These are phyloP conservation scores for Herminia tarsipennalis DNA, from an alignment of 2,888 invertebrate genomes.

Conservation along the genomic window DNA sequence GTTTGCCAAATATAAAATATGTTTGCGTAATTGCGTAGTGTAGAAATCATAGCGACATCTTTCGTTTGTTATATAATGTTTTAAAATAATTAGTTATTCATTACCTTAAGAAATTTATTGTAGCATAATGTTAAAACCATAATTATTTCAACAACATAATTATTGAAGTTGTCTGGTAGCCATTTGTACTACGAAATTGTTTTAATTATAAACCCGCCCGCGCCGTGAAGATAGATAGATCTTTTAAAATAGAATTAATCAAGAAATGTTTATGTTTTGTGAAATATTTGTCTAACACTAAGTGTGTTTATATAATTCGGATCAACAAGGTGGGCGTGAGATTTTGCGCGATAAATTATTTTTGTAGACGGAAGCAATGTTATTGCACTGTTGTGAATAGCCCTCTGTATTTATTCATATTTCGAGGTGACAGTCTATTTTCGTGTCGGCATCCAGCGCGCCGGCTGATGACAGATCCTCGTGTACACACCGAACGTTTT, in stretches of 20 bases:
- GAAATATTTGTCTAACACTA: background rate
- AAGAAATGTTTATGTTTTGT: background rate
- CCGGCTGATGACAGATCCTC: conserved; percentile 48
- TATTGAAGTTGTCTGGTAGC: too few relatives aligned
- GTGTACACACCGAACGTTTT: conserved; percentile 37
- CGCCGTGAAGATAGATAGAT: too few relatives aligned
- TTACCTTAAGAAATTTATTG: too few relatives aligned
- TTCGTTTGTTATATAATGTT: too few relatives aligned
- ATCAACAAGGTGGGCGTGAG: conserved; percentile 29
- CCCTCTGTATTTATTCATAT: conserved; percentile 62
- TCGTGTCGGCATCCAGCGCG: conserved; percentile 44
- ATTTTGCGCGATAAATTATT: conserved; percentile 34
- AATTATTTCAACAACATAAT: too few relatives aligned
- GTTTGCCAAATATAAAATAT: background rate
- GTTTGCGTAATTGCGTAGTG: background rate
- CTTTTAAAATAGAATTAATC: background rate
- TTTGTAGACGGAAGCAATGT: conserved; percentile 44
- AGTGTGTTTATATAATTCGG: conserved; percentile 13
- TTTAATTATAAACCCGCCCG: background rate
- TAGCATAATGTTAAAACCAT: too few relatives aligned
- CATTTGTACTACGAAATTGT: too few relatives aligned
- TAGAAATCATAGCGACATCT: too few relatives aligned
- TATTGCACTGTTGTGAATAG: conserved; percentile 56
- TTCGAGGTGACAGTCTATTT: conserved; percentile 70
- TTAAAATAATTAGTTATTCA: too few relatives aligned